phyloP scores from a whole-genome alignment of 2,113 vertebrate species.

The Tachuris rubrigastra region DNA sequence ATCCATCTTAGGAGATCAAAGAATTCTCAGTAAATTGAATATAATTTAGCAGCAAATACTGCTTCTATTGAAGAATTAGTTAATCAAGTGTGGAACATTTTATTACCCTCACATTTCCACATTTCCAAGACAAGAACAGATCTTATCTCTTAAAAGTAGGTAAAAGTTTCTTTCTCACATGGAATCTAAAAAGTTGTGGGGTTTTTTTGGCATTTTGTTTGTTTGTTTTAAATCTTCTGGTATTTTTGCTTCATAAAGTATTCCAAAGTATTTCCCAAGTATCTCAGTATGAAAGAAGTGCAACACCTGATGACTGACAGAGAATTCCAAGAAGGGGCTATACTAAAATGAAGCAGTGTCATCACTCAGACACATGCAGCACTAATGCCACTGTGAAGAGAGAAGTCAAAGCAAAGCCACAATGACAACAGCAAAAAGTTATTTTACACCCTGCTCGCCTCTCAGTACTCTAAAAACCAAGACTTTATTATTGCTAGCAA shows the following conservation, averaged over 20 bases:
- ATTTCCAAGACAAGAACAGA: not conserved
- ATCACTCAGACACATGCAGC: not conserved
- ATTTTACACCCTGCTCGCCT: not conserved
- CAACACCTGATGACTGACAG: not conserved
- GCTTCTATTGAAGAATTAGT: not conserved
- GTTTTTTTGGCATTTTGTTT: no score
- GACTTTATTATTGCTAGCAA: not conserved
- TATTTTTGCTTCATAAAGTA: not conserved
- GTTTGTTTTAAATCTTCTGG: no score
- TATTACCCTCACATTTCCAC: not conserved
- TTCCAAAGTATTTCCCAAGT: not conserved
- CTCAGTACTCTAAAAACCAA: not conserved
- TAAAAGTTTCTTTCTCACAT: not conserved
- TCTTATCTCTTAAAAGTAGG: not conserved
- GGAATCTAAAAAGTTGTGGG: not conserved
- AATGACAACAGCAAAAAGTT: not conserved
- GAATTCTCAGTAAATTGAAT: not conserved
- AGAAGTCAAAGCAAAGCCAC: not conserved
- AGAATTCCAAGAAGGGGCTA: not conserved
- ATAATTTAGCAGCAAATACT: not conserved
- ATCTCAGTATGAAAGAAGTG: not conserved
- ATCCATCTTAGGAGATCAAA: accelerated
- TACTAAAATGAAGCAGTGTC: not conserved
- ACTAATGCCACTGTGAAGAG: not conserved
- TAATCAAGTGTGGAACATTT: not conserved